Base-by-base conservation (phyloP, 2,888 invertebrate species). In the Drosophila cyrtoloma region DNA sequence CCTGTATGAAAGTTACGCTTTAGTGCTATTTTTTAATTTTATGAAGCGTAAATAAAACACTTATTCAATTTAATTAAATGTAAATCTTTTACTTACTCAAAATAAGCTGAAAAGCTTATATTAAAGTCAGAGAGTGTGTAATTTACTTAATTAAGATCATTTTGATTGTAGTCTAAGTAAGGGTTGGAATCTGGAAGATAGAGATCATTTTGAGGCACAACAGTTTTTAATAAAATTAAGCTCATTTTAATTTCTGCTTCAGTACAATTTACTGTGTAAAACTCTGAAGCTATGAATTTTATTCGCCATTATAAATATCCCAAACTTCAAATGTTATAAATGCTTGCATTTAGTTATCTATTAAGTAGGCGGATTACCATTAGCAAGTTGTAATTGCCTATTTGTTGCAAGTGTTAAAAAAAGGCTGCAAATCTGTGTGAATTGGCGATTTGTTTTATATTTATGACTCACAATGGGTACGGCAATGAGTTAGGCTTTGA, bases 401-500 rank as follows among this genome's bases (percentile, higher is more conserved):
- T 69, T 59, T 57, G 42, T 3, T 10, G 28, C 22, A 58, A 60
- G 51, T 47, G 35, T 50, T 19, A 39, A 32, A 5, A 47, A 37
- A 76, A 62, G 42, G 44, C 5, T 19, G 16, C 30, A 71, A 28
- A 52, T 47, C 37, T 61, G 58, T 39, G 22, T 42, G 42, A 28
- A 30, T 60, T 63, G 64, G 33, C 37, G 37, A 62, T 66, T 66
- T 68, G 30, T 55, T 61, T 71, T 63, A 56, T 77, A 71, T 84
- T 79, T 79, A 77, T 75, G 73, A 81, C 52, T 67, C 71, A 74
- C 75, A 84, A 67, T 66, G 73, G 53, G 30, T 56, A 39, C 50
- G 32, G 39, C 61, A 55, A 51, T 64, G 10, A 42, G 37, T 32
- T 19, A 50, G 32, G 35, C 26, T 32, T 16, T n/a, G n/a, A 68